phyloP scores from a whole-genome alignment of 2,113 vertebrate species.

The Macaca mulatta region DNA sequence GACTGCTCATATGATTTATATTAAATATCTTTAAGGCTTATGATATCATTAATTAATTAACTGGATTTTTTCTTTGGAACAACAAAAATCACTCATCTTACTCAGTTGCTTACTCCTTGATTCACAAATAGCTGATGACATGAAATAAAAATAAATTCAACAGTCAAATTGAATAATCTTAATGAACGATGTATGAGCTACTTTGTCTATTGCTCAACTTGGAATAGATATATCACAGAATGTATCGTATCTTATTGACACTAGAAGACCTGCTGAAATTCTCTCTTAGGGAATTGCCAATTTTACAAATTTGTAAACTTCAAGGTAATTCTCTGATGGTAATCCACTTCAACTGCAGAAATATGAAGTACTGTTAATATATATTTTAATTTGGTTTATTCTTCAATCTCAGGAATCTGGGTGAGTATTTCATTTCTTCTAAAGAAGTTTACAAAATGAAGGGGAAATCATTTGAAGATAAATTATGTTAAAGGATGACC shows the following conservation, averaged over 20 bases:
- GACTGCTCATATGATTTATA: constrained; percentile 62
- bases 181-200: constrained; percentile 66
- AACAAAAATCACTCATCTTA: constrained; percentile 73
- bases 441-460: constrained; percentile 72
- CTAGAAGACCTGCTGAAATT: constrained; percentile 68
- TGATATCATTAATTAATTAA: constrained; percentile 81
- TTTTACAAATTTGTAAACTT: constrained; percentile 73
- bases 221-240: constrained; percentile 73
- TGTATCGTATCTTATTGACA: constrained; percentile 73
- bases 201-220: constrained; percentile 69
- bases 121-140: constrained; percentile 71
- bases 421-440: constrained; percentile 75
- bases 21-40: constrained; percentile 57
- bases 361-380: constrained; percentile 77
- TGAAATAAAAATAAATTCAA: constrained; percentile 61
- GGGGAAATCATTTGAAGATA: constrained; percentile 72
- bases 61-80: constrained; percentile 58
- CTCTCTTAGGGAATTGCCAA: constrained; percentile 71
- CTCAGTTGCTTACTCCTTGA: constrained; percentile 49
- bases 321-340: constrained; percentile 70
- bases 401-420: constrained; percentile 66
- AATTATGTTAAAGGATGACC: constrained; percentile 81
- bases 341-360: constrained; percentile 78
- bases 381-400: constrained; percentile 78
- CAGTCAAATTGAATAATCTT: constrained; percentile 66